Base-by-base conservation (phyloP, 2,113 vertebrate species). In the Rhabdornis inornatus region DNA sequence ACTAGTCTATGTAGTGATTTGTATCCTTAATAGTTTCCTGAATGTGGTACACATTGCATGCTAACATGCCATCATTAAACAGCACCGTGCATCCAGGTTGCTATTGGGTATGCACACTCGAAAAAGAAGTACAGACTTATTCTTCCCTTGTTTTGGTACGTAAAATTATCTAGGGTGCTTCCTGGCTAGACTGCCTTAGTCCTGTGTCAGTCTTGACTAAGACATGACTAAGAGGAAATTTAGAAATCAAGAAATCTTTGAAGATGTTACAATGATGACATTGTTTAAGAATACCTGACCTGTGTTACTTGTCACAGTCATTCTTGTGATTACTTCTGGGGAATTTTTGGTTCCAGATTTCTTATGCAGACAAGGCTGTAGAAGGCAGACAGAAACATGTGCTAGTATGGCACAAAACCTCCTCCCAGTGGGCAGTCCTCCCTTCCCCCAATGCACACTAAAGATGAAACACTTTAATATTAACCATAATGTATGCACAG, bases 1-100 rank as follows among this genome's bases (percentile, higher is more conserved):
- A 74, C 56, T 57, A 56, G 86, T 85, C 88, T 83, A 44, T 78
- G 53, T 84, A 80, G 78, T 69, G 94, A 82, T 96, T 70, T 82
- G 74, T 91, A 56, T 91, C 82, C 74, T 74, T 79, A 74, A 53
- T 63, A 56, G 82, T 76, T 95, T 95, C 89, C 96, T 94, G 52
- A 31, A 31, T 74, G 39, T 66, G 47, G 72, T 59, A 15, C 59
- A 64, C 60, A 65, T 33, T 55, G 24, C 77, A 21, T 64, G 31
- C 65, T 90, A 66, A 59, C 31, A 1, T 60, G 66, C 57, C 15
- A 5, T 65, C 59, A 33, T 53, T 61, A 80, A 85, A 35, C 50
- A 80, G 64, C 47, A 33, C 66, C 1, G 0, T 76, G 9, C 13
- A 40, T 75, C 57, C 53, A 76, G 63, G 66, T 72, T 68, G 60